Base-by-base conservation (phyloP, 2,797 vertebrate genomes). In the Ceryle rudis region DNA sequence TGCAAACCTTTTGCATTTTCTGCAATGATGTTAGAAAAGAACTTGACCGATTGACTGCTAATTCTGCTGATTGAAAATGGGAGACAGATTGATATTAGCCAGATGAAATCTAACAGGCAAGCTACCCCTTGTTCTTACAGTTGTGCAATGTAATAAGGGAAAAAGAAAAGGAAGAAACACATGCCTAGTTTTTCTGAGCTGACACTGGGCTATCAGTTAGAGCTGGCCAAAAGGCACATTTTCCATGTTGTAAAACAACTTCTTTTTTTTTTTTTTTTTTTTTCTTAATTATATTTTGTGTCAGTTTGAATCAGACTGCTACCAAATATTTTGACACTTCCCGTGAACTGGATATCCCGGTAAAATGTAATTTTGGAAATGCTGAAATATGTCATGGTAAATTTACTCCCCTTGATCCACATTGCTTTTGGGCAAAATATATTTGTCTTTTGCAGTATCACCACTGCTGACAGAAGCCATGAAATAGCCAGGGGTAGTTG, bases 261-360 rank as follows among this genome's bases (percentile, higher is more conserved):
- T 69, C 47, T 66, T 46, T 41, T 41, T 41, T 41, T 41, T 51
- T 51, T 51, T 51, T 51, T 49, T 52, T 29, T 11, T 79, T 67
- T 61, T n/a, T n/a, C 61, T 35, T 7, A 41, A 84, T 58, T 70
- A 12, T 37, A 64, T 81, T 91, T 95, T 62, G 15, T 92, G 89
- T 96, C 77, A 73, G 49, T 84, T 81, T 86, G 73, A 81, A 75
- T 89, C 73, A 92, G 47, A 55, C 60, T 90, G 83, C 78, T 85
- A 61, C 86, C 82, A 94, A 97, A 96, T 95, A 92, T 97, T 96
- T 96, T 96, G 96, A 97, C 94, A 87, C 71, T 90, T 96, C 16
- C 22, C 41, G 44, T 60, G 89, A 96, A 84, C 93, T 90, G 83
- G 70, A 64, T 94, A 83, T 88, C 57, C 70, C 2, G 52, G 79